A percentile compares a stretch with the other conserved stretches of the same genome.
Evolutionary conservation across 2,888 invertebrate species (phyloP).

Genomic region (Sphaerophoria rueppellii): DNA sequence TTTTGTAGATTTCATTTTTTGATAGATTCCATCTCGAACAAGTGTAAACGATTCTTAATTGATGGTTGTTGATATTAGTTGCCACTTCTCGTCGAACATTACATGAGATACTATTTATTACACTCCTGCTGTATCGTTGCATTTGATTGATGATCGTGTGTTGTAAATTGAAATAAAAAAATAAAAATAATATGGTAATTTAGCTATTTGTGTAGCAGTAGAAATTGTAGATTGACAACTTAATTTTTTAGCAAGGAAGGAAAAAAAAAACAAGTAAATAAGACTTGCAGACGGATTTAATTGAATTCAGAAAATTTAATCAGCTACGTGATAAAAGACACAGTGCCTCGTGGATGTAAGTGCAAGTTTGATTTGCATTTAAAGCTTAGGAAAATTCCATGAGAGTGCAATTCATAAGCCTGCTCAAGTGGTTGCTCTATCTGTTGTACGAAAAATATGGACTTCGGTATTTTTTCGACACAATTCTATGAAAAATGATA

Average conservation of each 20-base stretch:
- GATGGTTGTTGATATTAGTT: conserved; percentile 40
- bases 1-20: conserved; percentile 53
- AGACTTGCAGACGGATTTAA: background rate
- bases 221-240: conserved; percentile 32
- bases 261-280: background rate
- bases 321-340: conserved; percentile 26
- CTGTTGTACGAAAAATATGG: too few species aligned
- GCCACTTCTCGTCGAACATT: conserved; percentile 24
- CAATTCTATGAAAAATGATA: too few species aligned
- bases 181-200: conserved; percentile 19
- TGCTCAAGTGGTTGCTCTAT: background rate
- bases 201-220: conserved; percentile 28
- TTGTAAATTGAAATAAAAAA: conserved; percentile 18
- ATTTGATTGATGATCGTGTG: conserved; percentile 35
- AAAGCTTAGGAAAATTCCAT: conserved; percentile 31
- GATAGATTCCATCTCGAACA: conserved; percentile 53
- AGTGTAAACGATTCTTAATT: conserved; percentile 59
- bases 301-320: background rate
- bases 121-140: conserved; percentile 30
- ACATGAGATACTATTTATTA: conserved; percentile 30
- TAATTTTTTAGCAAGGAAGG: background rate
- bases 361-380: conserved; percentile 12
- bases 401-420: conserved; percentile 2
- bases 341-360: background rate
- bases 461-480: too few species aligned